Evolutionary conservation across 2,113 vertebrate genomes (phyloP).

Genomic region (Chaetorhynchus papuensis): DNA sequence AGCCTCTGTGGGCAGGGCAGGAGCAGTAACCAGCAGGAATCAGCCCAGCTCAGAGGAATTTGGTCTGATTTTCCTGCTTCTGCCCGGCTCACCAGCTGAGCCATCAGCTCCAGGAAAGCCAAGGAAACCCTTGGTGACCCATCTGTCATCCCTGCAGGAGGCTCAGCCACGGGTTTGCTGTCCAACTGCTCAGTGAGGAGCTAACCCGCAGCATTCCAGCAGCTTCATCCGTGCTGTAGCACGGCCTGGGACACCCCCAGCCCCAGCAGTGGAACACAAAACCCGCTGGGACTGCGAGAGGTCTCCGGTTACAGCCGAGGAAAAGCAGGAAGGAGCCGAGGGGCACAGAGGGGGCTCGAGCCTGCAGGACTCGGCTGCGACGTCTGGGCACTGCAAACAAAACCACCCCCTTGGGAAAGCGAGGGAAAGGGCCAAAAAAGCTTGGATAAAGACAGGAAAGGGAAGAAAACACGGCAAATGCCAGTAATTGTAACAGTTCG

Average conservation of each 20-base stretch:
- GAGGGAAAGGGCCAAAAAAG: background rate
- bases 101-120: background rate
- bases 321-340: background rate
- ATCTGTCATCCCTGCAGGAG: accelerated
- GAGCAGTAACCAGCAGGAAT: background rate
- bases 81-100: background rate
- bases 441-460: background rate
- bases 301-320: background rate
- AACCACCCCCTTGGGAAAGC: background rate
- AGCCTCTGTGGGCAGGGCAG: too few relatives aligned
- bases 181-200: background rate
- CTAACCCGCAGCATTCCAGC: background rate
- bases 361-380: background rate
- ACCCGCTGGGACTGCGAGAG: accelerated
- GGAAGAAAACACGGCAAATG: background rate
- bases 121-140: background rate
- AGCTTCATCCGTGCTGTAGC: background rate
- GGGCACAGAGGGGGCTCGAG: background rate
- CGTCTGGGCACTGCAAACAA: background rate
- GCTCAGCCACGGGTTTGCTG: background rate
- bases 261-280: background rate
- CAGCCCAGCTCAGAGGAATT: background rate
- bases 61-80: accelerated
- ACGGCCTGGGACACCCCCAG: background rate
- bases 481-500: background rate